phyloP scores from a whole-genome alignment of 2,888 invertebrate species.

The Euproctis similis region DNA sequence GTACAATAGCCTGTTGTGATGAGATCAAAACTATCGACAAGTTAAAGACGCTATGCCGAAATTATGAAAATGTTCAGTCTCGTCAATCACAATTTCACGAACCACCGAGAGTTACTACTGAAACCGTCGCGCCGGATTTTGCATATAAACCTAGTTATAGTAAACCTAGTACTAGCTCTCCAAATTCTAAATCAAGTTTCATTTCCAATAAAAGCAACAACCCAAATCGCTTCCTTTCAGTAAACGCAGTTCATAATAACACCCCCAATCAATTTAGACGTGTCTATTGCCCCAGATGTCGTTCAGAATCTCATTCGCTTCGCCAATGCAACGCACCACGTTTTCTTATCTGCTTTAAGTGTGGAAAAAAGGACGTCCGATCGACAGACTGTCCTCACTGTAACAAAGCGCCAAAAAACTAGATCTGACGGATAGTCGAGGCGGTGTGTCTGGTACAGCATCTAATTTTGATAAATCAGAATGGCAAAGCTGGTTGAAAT shows the following conservation, averaged over 20 bases:
- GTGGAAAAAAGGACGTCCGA: background rate
- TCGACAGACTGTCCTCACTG: background rate
- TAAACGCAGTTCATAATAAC: background rate
- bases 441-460: too few species aligned
- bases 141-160: background rate
- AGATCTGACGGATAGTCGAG: background rate
- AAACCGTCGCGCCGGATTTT: background rate
- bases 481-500: background rate
- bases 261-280: too few species aligned
- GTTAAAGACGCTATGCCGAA: background rate
- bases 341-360: background rate
- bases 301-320: background rate
- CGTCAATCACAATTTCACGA: background rate
- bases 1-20: too few species aligned
- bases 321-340: background rate
- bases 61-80: background rate
- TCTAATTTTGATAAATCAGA: background rate
- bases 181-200: background rate
- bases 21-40: background rate
- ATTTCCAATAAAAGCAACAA: too few species aligned
- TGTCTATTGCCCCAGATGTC: background rate
- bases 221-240: too few species aligned
- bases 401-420: background rate
- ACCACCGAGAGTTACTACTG: background rate
- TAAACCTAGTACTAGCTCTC: background rate